A percentile compares a stretch with the other conserved stretches of the same genome.
phyloP scores from a whole-genome alignment of 2,888 invertebrate species.

The Pedicia rivosa region DNA sequence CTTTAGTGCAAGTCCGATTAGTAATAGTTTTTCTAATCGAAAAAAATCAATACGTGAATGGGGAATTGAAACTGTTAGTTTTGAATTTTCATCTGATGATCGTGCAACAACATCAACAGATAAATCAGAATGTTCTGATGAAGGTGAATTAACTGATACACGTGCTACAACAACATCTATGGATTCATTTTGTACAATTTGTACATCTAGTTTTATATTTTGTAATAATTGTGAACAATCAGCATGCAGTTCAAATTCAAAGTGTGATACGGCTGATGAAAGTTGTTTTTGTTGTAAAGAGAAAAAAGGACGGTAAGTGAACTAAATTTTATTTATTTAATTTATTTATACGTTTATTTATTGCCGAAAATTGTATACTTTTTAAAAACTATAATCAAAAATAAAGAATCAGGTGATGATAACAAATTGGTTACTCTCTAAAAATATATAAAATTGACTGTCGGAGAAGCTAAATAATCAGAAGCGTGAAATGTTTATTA shows the following conservation, averaged over 20 bases:
- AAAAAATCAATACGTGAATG: slow-evolving; percentile 13
- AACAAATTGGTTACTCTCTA: no score
- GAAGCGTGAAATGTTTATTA: no score
- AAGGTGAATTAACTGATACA: slow-evolving; percentile 14
- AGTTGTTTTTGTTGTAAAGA: slow-evolving; percentile 17
- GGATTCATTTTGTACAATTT: slow-evolving; percentile 29
- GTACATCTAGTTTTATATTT: slow-evolving; percentile 31
- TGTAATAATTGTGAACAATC: slow-evolving; percentile 28
- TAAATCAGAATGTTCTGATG: slow-evolving; percentile 4
- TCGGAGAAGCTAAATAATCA: no score
- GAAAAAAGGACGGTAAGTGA: slow-evolving; percentile 12
- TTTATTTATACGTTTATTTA: no score
- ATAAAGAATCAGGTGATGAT: no score
- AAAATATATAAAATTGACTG: no score
- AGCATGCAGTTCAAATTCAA: slow-evolving; percentile 27
- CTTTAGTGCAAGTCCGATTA: slow-evolving; percentile 16
- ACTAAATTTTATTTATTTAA: no score
- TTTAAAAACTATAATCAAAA: no score
- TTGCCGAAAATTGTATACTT: no score
- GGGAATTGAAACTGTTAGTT: slow-evolving; percentile 20
- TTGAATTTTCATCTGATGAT: slow-evolving; percentile 25
- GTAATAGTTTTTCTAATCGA: slow-evolving; percentile 16
- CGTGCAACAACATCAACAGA: slow-evolving; percentile 9
- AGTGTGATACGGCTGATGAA: no score
- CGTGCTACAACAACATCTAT: neutral